Evolutionary conservation across 2,888 invertebrate genomes (phyloP).

Genomic region (Erpobdella octoculata): DNA sequence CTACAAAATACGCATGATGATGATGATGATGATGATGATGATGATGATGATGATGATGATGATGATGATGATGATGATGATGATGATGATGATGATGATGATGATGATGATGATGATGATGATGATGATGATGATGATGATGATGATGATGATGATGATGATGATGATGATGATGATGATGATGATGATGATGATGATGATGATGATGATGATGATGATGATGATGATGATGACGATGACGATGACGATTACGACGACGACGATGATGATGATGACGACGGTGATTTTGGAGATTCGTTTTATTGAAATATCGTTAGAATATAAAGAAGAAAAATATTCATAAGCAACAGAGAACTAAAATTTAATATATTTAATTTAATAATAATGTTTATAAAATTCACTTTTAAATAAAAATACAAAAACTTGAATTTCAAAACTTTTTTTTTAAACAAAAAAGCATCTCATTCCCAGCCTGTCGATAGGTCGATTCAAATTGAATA

Average conservation of each 20-base stretch:
- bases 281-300: neutral
- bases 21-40: constrained; percentile 20
- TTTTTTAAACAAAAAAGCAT: too few species aligned
- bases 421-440: too few species aligned
- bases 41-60: constrained; percentile 25
- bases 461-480: too few species aligned
- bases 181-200: neutral
- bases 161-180: constrained; percentile 10
- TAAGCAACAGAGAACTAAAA: too few species aligned
- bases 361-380: too few species aligned
- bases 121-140: constrained; percentile 15
- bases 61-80: constrained; percentile 24
- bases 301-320: neutral
- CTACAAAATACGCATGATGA: too few species aligned
- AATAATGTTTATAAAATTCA: too few species aligned
- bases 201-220: constrained; percentile 7
- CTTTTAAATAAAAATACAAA: too few species aligned
- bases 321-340: too few species aligned
- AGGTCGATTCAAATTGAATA: too few species aligned
- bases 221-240: constrained; percentile 1
- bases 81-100: constrained; percentile 22
- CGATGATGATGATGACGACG: constrained; percentile 8
- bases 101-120: constrained; percentile 13
- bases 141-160: constrained; percentile 18
- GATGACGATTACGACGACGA: constrained; percentile 6